Conservation (phyloP, 2,888 invertebrate species). For the Lissocephala sabroskyi region DNA sequence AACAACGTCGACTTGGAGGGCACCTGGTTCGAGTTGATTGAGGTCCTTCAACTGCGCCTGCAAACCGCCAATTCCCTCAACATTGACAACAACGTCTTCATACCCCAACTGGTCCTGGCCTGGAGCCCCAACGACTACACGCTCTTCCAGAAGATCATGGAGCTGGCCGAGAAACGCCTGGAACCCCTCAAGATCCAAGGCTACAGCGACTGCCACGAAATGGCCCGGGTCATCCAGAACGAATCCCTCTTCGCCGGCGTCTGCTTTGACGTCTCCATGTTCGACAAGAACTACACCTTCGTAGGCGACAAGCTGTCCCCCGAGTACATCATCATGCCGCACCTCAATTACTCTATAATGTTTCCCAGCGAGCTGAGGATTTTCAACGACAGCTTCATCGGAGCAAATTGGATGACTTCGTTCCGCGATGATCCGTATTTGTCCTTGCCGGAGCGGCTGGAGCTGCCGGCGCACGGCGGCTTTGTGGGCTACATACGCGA, state of each 20-base stretch:
- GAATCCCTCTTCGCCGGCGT: conserved; percentile 45
- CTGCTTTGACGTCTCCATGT: conserved; percentile 75
- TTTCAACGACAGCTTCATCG: conserved; percentile 15
- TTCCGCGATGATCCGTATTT: conserved; percentile 18
- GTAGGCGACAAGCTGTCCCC: background rate
- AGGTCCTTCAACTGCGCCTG: conserved; percentile 9
- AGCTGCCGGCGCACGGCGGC: conserved; percentile 70
- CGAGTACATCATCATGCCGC: background rate
- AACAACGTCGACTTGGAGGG: conserved; percentile 23
- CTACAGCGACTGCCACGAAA: conserved; percentile 12
- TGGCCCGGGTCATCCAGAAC: conserved; percentile 17
- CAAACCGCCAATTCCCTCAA: background rate
- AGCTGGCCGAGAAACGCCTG: background rate
- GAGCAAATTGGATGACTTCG: conserved; percentile 48
- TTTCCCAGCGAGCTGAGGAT: conserved; percentile 52
- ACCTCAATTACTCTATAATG: conserved; percentile 36
- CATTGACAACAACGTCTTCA: conserved; percentile 21
- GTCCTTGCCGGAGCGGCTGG: conserved; percentile 8
- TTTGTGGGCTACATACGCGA: conserved; percentile 74
- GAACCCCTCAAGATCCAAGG: conserved; percentile 1
- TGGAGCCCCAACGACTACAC: conserved; percentile 35
- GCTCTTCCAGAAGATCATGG: conserved; percentile 23
- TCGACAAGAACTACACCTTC: conserved; percentile 24
- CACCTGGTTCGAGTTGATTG: conserved; percentile 29
- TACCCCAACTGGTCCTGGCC: conserved; percentile 36